Conservation (phyloP, 2,113 vertebrate species). For the Potamarius usumacintae region DNA sequence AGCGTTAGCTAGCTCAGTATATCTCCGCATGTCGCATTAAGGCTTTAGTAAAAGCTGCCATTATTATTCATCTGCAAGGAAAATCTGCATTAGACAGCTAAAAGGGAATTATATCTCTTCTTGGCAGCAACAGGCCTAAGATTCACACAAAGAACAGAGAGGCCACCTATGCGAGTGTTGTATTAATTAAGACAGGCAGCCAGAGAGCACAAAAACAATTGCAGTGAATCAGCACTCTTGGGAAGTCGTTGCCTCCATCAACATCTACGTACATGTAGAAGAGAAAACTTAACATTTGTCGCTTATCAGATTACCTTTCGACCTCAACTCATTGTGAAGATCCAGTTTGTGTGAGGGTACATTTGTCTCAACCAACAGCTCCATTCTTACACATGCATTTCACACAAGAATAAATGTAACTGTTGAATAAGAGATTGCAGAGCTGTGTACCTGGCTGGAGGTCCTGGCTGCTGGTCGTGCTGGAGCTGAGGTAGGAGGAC, state of each 20-base stretch:
- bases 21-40: neutral
- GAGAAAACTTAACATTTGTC: neutral
- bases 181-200: neutral
- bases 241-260: neutral
- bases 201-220: neutral
- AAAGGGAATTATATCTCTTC: slow-evolving; percentile 4
- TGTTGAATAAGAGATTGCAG: neutral
- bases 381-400: neutral
- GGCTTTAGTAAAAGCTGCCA: slow-evolving; percentile 17
- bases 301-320: neutral
- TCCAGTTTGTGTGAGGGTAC: neutral
- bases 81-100: slow-evolving; percentile 25
- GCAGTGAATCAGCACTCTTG: slow-evolving; percentile 19
- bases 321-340: neutral
- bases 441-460: slow-evolving; percentile 38
- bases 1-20: slow-evolving; percentile 14
- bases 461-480: slow-evolving; percentile 6
- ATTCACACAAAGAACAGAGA: neutral
- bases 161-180: neutral
- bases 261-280: neutral
- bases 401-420: neutral
- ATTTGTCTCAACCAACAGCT: neutral
- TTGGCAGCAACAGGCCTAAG: neutral
- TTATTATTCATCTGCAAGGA: slow-evolving; percentile 17
- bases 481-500: slow-evolving; percentile 50